Percentiles rank a stretch among this genome's conserved stretches.
Conservation (phyloP, 2,797 vertebrate genomes). For the Aeoliscus strigatus region DNA sequence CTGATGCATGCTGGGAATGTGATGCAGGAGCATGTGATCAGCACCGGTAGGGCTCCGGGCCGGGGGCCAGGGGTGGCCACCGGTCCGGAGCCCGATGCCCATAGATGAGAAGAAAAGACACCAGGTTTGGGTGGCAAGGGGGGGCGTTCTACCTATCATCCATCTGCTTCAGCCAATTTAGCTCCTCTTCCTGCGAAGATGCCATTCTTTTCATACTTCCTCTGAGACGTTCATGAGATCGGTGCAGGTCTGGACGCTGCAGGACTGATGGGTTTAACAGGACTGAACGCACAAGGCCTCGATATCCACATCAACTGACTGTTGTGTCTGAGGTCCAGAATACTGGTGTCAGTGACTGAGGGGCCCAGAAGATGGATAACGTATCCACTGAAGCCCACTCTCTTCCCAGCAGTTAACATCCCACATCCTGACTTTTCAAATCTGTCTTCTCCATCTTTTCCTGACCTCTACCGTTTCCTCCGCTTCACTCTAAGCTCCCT, state of each 20-base stretch:
- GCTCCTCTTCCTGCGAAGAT: too few species aligned
- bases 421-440: slow-evolving; percentile 40
- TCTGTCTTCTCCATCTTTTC: slow-evolving; percentile 19
- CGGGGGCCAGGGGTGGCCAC: slow-evolving; percentile 24
- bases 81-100: slow-evolving; percentile 50
- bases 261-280: too few species aligned
- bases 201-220: too few species aligned
- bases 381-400: slow-evolving; percentile 52
- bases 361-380: slow-evolving; percentile 45
- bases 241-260: too few species aligned
- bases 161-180: too few species aligned
- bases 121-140: too few species aligned
- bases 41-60: slow-evolving; percentile 21
- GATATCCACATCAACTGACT: too few species aligned
- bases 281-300: too few species aligned
- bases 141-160: too few species aligned
- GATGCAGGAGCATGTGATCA: slow-evolving; percentile 23
- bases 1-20: slow-evolving; percentile 56
- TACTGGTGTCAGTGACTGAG: neutral
- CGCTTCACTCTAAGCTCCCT: slow-evolving; percentile 1
- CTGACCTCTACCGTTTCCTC: neutral
- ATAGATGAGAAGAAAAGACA: slow-evolving; percentile 53
- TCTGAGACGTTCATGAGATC: too few species aligned
- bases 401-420: slow-evolving; percentile 50
- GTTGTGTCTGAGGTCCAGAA: too few species aligned